phyloP scores from a whole-genome alignment of 2,113 vertebrate species.

The Lethenteron camtschaticum region DNA sequence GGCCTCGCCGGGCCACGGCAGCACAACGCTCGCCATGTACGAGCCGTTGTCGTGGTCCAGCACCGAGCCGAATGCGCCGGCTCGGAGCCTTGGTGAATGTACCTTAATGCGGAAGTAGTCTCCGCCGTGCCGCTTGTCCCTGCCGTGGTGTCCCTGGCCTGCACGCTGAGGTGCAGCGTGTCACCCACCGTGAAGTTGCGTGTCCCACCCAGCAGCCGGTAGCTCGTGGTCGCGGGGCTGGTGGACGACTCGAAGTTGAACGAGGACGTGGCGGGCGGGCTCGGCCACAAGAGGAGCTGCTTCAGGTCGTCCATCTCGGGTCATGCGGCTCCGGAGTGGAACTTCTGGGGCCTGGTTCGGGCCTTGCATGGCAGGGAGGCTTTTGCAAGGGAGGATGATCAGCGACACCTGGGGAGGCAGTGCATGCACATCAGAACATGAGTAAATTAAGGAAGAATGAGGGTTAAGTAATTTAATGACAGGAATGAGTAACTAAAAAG shows the following conservation, averaged over 20 bases:
- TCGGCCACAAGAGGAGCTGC: no score
- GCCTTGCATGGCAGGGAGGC: no score
- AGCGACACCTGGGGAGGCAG: no score
- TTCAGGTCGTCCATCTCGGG: no score
- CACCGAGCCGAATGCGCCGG: constrained; percentile 15
- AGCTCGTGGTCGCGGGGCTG: constrained; percentile 5
- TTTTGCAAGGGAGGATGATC: no score
- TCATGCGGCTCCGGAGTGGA: no score
- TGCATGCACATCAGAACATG: no score
- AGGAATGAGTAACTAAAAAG: no score
- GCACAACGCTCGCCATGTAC: constrained; percentile 12
- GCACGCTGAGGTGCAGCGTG: constrained; percentile 9
- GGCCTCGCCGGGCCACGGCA: constrained; percentile 15
- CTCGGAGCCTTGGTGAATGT: constrained; percentile 11
- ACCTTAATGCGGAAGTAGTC: constrained; percentile 18
- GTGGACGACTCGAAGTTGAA: constrained; percentile 5
- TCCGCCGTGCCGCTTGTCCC: constrained; percentile 14
- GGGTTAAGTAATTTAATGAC: no score
- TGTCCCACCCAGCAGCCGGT: not conserved
- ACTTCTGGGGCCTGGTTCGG: no score
- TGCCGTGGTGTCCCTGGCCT: constrained; percentile 11
- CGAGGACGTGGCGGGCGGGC: no score
- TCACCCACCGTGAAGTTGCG: constrained; percentile 11
- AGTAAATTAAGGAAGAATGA: no score
- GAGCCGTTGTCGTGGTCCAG: constrained; percentile 14